Evolutionary conservation across 2,797 vertebrate genomes (phyloP), one percentile per base, ranked within the genome.

Genomic region (Macropodus opercularis): DNA sequence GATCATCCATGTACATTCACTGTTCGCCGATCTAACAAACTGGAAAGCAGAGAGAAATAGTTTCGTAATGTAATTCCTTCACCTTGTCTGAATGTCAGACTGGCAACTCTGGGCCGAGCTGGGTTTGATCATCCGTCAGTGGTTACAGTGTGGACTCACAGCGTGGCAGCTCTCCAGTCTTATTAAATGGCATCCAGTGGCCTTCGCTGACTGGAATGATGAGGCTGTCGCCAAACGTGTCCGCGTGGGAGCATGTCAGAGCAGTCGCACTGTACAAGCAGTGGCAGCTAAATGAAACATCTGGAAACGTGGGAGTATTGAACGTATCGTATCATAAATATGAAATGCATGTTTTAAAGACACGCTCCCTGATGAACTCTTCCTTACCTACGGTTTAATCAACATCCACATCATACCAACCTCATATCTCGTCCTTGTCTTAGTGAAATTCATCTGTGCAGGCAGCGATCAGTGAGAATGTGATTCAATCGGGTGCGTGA

Each of bases 201-300:
- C 64, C 49, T 71, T 72, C 4, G 3, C 41, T 18, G 67, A 41
- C 56, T 61, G 63, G 66, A 74, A 66, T 67, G 58, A 80, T 68
- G 64, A 73, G 62, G 56, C 34, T 24, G 14, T 78, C 62, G 65
- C 38, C 39, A 43, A 55, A 62, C 35, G 50, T 32, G 38, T 69
- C 69, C 68, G 46, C 71, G 57, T 72, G 69, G 70, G 34, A 55
- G 46, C 62, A 53, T 72, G 56, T 61, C 51, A 53, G 32, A 34
- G 47, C 34, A 36, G 59, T 63, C 57, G 36, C 77, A n/a, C n/a
- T n/a, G n/a, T n/a, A 59, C 79, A 75, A 71, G 68, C 59, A 64
- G 40, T 46, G 60, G 43, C 60, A 35, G 48, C 80, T 76, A 67
- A 85, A 63, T 65, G 51, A 56, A 77, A 73, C 76, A 80, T 76